Evolutionary conservation across 2,888 invertebrate genomes (phyloP), one percentile per base, ranked within the genome.

Genomic region (Apomyelois bistriatella): DNA sequence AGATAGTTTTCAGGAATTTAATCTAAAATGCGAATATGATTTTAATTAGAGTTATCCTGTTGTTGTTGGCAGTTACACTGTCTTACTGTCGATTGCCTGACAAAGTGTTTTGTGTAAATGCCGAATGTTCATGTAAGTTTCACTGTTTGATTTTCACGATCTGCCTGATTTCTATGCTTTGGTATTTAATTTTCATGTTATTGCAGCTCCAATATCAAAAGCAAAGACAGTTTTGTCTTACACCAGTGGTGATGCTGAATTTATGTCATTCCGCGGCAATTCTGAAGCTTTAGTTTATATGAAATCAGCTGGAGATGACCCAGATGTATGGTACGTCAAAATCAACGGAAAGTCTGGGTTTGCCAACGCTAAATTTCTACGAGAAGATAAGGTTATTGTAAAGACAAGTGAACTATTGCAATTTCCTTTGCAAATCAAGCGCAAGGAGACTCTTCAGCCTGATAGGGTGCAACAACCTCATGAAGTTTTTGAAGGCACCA

Each of bases 301-400:
- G 76, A 96, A 95, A 82, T 92, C 93, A 63, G 94, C 94, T 68
- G 95, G 94, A 48, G 82, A 82, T 22, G 85, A 92, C 56, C 53
- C 67, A 16, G 92, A 93, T 58, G 75, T 93, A 48, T 95, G 95
- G 95, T 95, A 93, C 59, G 94, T 92, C 42, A 92, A 92, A 81
- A 93, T 95, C 43, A 85, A 92, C 59, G 94, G 94, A 30, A 92
- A 92, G 69, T 77, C 92, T 55, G 96, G 96, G 17, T 95, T 94
- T 76, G 92, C 92, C 0, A 93, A 93, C 17, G 82, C 85, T 51
- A 70, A 67, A 0, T 90, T 93, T 63, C 72, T 96, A 48, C 84
- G 82, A 66, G 96, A 96, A 83, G 69, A 70, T 4, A 93, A 91
- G 75, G 65, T 94, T 42, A 55, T 90, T 4, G 72, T 65, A 58